These are phyloP conservation scores for Molossus molossus DNA, from an alignment of 2,797 vertebrate species.

Conservation along the genomic window DNA sequence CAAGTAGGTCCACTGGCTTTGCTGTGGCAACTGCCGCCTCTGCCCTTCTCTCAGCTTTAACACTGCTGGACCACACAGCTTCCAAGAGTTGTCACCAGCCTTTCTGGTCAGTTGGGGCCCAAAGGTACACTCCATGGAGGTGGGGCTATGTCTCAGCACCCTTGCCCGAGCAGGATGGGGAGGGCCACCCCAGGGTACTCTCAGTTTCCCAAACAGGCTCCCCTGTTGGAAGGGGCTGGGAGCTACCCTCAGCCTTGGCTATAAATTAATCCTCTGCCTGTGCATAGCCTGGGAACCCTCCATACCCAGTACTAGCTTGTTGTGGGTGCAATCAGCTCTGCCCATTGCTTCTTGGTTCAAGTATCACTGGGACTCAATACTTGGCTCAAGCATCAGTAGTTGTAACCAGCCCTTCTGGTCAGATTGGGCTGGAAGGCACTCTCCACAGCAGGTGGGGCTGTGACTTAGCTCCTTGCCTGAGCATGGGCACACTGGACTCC, in stretches of 20 bases:
- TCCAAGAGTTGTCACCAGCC: background rate
- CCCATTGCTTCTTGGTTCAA: background rate
- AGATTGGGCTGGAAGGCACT: background rate
- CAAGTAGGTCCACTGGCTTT: background rate
- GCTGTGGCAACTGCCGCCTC: background rate
- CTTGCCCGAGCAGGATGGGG: background rate
- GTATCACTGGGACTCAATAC: background rate
- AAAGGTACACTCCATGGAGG: background rate
- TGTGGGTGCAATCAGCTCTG: background rate
- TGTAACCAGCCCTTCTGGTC: background rate
- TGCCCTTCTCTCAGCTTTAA: background rate
- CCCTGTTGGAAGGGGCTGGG: background rate
- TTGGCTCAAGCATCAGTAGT: background rate
- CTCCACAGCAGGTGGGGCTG: background rate
- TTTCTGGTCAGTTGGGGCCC: background rate
- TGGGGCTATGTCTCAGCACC: background rate
- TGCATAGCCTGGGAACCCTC: background rate
- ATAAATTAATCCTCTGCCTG: background rate
- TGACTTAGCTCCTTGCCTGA: background rate
- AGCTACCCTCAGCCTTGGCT: background rate
- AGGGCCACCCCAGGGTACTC: background rate
- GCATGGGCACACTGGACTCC: background rate
- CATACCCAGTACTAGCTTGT: background rate
- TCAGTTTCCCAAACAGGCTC: background rate
- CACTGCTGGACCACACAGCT: background rate